Evolutionary conservation across 2,113 vertebrate genomes (phyloP).

Genomic region (Percina caprodes): DNA sequence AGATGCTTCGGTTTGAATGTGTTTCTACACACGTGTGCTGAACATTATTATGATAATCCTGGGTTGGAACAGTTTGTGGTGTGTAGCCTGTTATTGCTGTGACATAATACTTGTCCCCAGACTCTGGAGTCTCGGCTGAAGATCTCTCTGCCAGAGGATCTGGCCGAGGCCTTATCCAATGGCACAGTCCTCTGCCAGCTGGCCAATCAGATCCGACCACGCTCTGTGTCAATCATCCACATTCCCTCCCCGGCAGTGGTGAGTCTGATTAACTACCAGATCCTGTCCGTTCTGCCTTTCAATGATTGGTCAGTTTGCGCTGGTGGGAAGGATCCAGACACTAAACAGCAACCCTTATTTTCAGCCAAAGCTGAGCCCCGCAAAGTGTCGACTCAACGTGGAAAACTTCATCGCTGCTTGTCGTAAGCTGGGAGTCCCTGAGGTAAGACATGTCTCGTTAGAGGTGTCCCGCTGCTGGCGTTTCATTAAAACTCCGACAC

Average conservation of each 20-base stretch:
- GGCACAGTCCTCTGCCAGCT: constrained; percentile 91
- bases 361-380: constrained; percentile 90
- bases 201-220: constrained; percentile 88
- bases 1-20: not conserved
- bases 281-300: too few relatives aligned
- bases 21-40: not conserved
- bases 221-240: constrained; percentile 89
- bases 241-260: constrained; percentile 94
- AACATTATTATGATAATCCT: not conserved
- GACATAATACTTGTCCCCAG: constrained; percentile 56
- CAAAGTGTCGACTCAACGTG: constrained; percentile 90
- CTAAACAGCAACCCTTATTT: not conserved
- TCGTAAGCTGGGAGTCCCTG: constrained; percentile 88
- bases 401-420: constrained; percentile 91
- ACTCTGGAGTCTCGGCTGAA: constrained; percentile 86
- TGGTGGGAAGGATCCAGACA: not conserved
- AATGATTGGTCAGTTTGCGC: not conserved
- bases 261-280: constrained; percentile 55
- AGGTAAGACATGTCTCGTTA: constrained; percentile 80
- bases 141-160: constrained; percentile 83
- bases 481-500: not conserved
- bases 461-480: not conserved
- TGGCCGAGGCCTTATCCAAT: constrained; percentile 86
- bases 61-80: not conserved
- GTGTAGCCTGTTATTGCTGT: not conserved